Evolutionary conservation across 2,888 invertebrate genomes (phyloP), one percentile per base, ranked within the genome.

Genomic region (Lagria hirta): DNA sequence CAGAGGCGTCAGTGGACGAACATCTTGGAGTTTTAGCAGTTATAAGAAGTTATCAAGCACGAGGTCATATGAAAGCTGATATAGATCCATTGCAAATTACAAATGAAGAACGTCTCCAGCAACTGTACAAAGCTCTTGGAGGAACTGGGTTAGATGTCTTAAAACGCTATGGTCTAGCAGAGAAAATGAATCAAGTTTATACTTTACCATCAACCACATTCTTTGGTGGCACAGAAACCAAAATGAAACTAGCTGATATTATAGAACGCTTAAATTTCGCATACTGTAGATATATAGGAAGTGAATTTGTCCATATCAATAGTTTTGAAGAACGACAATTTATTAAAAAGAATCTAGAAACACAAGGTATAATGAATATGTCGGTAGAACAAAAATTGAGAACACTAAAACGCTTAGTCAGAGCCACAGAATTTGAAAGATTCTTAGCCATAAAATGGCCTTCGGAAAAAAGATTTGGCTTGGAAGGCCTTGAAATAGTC

Each of bases 371-470:
- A 1, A 75, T 79, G 58, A 74, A 79, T 35, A 75, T 82, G 57
- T 72, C 74, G 7, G 54, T 61, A 2, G 82, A 83, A 0, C 81
- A 86, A 58, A 87, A 86, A 68, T 72, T 78, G 47, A 71, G 80
- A 12, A 77, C 86, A 41, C 76, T 87, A 73, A 78, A 82, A 14
- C 73, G 87, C 4, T 74, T 88, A 17, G 81, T 83, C 27, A 76
- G 86, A 52, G 84, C 85, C 3, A 80, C 82, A 1, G 80, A 78
- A 75, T 76, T 87, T 66, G 88, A 88, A 68, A 83, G 83, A 54
- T 89, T 83, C 66, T 75, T 88, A 50, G 85, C 86, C 1, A 81
- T 81, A 34, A 88, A 88, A 63, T 88, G 84, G 83, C 82, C 85
- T 2, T 82, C 86, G 13, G 88, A 88, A 70, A 88, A 88, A 69